Evolutionary conservation across 1,140 invertebrate species (phyloP).

Genomic region (Odontomachus brunneus): DNA sequence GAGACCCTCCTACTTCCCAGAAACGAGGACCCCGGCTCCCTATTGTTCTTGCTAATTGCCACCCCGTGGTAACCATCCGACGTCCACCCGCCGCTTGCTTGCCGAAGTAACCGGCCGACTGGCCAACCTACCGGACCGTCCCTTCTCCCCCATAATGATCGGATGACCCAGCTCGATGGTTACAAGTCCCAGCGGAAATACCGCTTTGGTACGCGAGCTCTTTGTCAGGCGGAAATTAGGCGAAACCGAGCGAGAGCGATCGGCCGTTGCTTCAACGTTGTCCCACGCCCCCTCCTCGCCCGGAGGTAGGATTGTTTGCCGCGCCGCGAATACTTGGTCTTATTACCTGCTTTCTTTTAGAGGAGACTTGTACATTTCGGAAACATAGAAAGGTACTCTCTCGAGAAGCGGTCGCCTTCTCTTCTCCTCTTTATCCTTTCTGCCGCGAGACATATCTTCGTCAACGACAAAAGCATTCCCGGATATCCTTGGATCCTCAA

Average conservation of each 20-base stretch:
- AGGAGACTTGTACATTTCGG: background rate
- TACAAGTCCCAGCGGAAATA: slow-evolving; percentile 76
- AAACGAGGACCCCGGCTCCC: slow-evolving; percentile 75
- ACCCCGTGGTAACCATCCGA: slow-evolving; percentile 70
- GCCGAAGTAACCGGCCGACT: background rate
- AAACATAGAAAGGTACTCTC: background rate
- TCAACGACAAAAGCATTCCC: background rate
- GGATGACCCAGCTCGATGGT: slow-evolving; percentile 68
- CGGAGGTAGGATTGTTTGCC: slow-evolving; percentile 3
- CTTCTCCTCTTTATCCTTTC: background rate
- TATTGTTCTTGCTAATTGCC: slow-evolving; percentile 83
- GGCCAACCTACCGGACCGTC: background rate
- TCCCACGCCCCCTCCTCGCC: slow-evolving; percentile 8
- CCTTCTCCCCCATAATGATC: slow-evolving; percentile 64
- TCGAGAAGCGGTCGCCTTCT: no score
- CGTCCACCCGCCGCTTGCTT: slow-evolving; percentile 30
- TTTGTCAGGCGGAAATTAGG: slow-evolving; percentile 71
- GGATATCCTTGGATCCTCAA: no score
- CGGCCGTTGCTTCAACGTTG: background rate
- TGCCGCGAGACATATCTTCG: no score
- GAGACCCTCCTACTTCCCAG: slow-evolving; percentile 77
- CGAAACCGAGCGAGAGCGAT: slow-evolving; percentile 56
- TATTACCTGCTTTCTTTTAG: background rate
- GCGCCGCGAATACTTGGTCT: background rate
- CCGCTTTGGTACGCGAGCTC: slow-evolving; percentile 55